Evolutionary conservation across 2,888 invertebrate genomes (phyloP), one percentile per base, ranked within the genome.

Genomic region (Aelia acuminata): DNA sequence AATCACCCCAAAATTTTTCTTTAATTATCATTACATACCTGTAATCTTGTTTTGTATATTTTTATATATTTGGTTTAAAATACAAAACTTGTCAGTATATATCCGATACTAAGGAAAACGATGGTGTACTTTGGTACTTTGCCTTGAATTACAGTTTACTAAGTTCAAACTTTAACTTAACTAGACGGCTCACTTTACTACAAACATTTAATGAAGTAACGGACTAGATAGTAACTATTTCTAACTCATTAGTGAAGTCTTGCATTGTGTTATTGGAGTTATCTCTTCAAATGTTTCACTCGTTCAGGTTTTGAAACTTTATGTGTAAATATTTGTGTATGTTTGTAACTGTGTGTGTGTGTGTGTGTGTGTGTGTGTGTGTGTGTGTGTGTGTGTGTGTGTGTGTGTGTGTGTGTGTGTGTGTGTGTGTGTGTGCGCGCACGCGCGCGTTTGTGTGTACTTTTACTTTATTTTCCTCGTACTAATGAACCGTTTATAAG

Each of bases 101-200:
- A 31, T 31, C 26, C 18, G 15, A 15, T 18, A 31, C 7, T 15
- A 31, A 63, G 4, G 31, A 31, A 11, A 31, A 35, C 63, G 2
- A 31, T 31, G 3, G 63, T 63, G 5, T 63, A 31, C 31, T 63
- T 31, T 31, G 15, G 5, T 63, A 31, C 31, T 63, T 31, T 31
- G 15, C 31, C 63, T 31, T 18, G 31, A 63, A 63, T 53, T 26
- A 57, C 7, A 31, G 31, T 63, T 63, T 13, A 31, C 63, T 31
- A 18, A 63, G 63, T 63, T 63, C 4, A 63, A 63, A 63, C 63
- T 63, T 63, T 26, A 63, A 63, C 63, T 63, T 31, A 31, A 63
- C 63, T 63, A 4, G 31, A 31, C 11, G 26, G n/a, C 57, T 63
- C 63, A 18, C 31, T 63, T 63, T 63, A 31, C 63, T 31, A 26